These are phyloP conservation scores for Choristoneura fumiferana DNA, from an alignment of 1,140 invertebrate species.

Conservation along the genomic window DNA sequence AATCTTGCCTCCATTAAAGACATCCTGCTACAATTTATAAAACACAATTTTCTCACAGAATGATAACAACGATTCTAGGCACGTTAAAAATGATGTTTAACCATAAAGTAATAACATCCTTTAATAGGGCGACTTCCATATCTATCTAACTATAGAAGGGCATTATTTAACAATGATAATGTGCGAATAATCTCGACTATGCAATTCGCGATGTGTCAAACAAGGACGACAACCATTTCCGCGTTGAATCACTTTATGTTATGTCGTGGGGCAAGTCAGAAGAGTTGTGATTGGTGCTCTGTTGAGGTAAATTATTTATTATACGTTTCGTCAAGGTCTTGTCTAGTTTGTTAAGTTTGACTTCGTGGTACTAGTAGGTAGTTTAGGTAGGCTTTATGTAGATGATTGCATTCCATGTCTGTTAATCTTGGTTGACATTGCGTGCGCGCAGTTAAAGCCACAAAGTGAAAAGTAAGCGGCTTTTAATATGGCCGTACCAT, in stretches of 20 bases:
- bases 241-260: conserved; percentile 57
- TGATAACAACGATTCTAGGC: not conserved
- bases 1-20: too few species aligned
- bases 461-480: too few species aligned
- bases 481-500: too few species aligned
- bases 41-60: not conserved
- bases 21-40: too few species aligned
- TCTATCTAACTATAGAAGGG: conserved; percentile 29
- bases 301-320: too few species aligned
- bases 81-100: not conserved
- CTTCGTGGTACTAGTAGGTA: too few species aligned
- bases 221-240: conserved; percentile 69
- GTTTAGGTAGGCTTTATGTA: too few species aligned
- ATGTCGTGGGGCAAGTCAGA: conserved; percentile 26
- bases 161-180: conserved; percentile 68
- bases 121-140: conserved; percentile 24
- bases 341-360: too few species aligned
- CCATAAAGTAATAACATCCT: conserved; percentile 10
- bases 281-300: conserved; percentile 24
- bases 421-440: too few species aligned
- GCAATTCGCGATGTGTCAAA: conserved; percentile 63
- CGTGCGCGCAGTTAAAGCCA: too few species aligned
- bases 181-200: conserved; percentile 56
- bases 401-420: too few species aligned
- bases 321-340: too few species aligned